Evolutionary conservation across 2,888 invertebrate genomes (phyloP), one percentile per base, ranked within the genome.

Genomic region (Toxonevra muliebris): DNA sequence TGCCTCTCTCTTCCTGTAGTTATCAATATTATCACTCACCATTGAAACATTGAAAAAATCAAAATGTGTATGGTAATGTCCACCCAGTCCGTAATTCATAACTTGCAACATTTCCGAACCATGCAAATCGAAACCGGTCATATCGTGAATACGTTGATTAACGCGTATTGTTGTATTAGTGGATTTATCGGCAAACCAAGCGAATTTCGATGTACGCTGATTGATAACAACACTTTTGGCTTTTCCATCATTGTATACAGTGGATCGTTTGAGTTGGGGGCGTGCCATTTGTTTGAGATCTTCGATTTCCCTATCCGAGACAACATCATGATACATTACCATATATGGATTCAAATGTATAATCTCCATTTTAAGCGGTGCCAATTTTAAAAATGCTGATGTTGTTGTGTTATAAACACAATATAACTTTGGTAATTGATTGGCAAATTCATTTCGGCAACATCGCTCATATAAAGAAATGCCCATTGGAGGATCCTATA

Each of bases 31-130:
- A 40, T 19, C 0, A 72, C 80, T 75, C 57, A 83, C 83, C 11
- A 40, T 11, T 1, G 77, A 73, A 0, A 71, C 42, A 61, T 82
- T 81, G 45, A 83, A 82, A 66, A 74, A 83, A 67, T 83, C 83
- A 58, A 65, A 79, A 59, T 83, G 83, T 3, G 70, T 75, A n/a
- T 70, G 78, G 48, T 83, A 83, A 61, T 82, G 81, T 0, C 83
- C 83, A 1, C 84, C 83, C 10, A 84, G 64, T 0, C 84, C 84
- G 64, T 83, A 83, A 63, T 84, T 83, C 79, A 81, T 81, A 2
- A 82, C 73, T 71, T 83, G 83, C 17, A 83, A 43, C 73, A 77
- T 73, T 66, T 83, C 83, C n/a, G 82, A 77, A 1, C 75, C 77
- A 0, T 55, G 5, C 42, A 81, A 48, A 52, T 78, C 68, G 40